phyloP scores from a whole-genome alignment of 2,113 vertebrate genomes.

The Coturnix japonica region DNA sequence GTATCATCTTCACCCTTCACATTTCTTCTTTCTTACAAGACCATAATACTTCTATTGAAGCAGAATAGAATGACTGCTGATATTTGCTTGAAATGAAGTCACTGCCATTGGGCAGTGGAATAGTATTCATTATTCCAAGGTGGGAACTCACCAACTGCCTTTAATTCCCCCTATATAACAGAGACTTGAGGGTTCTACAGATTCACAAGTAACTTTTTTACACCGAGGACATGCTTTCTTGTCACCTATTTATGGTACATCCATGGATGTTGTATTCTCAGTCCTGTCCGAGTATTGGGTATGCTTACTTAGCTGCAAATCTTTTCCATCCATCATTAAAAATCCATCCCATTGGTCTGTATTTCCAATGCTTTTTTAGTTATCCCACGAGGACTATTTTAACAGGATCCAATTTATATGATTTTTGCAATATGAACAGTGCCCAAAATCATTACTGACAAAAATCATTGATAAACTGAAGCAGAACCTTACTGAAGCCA shows the following conservation, averaged over 20 bases:
- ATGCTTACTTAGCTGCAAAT: neutral
- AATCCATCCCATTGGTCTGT: neutral
- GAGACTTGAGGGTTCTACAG: neutral
- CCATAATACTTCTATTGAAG: neutral
- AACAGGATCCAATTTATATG: neutral
- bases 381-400: neutral
- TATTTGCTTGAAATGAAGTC: neutral
- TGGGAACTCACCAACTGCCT: neutral
- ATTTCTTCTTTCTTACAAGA: neutral
- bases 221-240: neutral
- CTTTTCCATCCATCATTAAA: neutral
- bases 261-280: neutral
- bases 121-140: neutral
- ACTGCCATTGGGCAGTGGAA: neutral
- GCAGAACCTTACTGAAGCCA: neutral
- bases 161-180: neutral
- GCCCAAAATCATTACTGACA: neutral
- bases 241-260: neutral
- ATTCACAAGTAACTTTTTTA: neutral
- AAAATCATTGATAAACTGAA: neutral
- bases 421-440: fast-evolving
- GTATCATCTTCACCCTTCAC: neutral
- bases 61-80: neutral
- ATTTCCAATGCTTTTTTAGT: neutral
- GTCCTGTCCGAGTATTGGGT: neutral